Base-by-base conservation (phyloP, 2,888 invertebrate species). In the Clivina fossor region DNA sequence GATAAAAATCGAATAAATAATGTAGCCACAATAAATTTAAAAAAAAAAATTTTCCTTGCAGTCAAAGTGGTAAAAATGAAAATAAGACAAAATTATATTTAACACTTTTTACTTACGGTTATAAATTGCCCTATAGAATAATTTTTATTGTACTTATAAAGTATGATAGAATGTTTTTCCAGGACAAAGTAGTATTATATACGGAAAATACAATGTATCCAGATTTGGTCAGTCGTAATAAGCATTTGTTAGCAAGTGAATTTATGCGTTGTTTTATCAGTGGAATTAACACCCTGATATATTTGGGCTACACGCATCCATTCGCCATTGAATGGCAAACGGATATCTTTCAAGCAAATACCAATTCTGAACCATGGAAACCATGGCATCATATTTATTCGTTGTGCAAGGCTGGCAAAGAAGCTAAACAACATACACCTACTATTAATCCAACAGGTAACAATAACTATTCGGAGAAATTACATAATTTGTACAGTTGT, bases 311-410 rank as follows among this genome's bases (percentile, higher is more conserved):
- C 5, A 60, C 58, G 8, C 61, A 65, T 44, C 69, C 68, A 19
- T 71, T 74, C 61, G 63, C 67, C 11, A 64, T 71, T 11, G 73
- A 73, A 58, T 66, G 64, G 19, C 67, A 66, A 32, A 63, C 65
- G 16, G 33, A 61, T 1, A 63, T 63, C 48, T 76, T 68, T 51
- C 35, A 58, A 18, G 73, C 75, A 53, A 69, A 64, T 40, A 69
- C 68, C 2, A 63, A 56, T 1, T 60, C 63, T 18, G 56, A 60
- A 35, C 60, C 65, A 3, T 78, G 78, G 77, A 68, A 69, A 44
- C 76, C 76, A 1, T 78, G 76, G 76, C 69, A 74, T 64, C 72
- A 77, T 49, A 66, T 78, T 38, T 78, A 78, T 57, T 73, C 76
- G 1, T 64, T 69, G 58, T 72, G 72, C 57, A 74, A 72, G 59